Evolutionary conservation across 2,113 vertebrate species (phyloP).

Genomic region (Hypocryptadius cinnamomeus): DNA sequence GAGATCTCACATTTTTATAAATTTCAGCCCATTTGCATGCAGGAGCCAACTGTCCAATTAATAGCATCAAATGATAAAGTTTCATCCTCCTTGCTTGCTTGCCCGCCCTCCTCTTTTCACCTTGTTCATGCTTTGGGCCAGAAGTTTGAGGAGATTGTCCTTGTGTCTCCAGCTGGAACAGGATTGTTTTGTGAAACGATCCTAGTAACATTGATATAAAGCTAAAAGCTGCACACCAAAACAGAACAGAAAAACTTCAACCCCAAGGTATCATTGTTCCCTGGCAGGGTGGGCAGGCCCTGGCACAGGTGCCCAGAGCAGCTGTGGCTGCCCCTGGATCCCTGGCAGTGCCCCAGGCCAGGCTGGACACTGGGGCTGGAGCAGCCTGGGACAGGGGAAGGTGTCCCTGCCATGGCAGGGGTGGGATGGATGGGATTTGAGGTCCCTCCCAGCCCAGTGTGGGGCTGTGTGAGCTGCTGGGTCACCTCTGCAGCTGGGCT

Average conservation of each 20-base stretch:
- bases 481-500: neutral
- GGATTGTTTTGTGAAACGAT: neutral
- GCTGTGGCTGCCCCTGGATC: neutral
- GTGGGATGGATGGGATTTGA: fast-evolving
- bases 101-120: too few relatives aligned
- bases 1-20: neutral
- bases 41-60: neutral
- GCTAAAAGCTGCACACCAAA: neutral
- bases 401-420: neutral
- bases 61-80: neutral
- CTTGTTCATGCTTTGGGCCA: neutral
- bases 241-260: neutral
- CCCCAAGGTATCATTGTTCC: neutral
- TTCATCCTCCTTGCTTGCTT: neutral
- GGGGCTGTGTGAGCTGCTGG: fast-evolving
- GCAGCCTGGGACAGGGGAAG: neutral
- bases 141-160: neutral
- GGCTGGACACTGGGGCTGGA: neutral
- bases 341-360: neutral
- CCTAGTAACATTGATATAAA: neutral
- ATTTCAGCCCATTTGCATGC: neutral
- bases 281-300: neutral
- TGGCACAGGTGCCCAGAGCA: neutral
- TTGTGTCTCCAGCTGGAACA: neutral
- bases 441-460: neutral